Base-by-base conservation (phyloP, 2,797 vertebrate genomes). In the Nyctalus aviator region DNA sequence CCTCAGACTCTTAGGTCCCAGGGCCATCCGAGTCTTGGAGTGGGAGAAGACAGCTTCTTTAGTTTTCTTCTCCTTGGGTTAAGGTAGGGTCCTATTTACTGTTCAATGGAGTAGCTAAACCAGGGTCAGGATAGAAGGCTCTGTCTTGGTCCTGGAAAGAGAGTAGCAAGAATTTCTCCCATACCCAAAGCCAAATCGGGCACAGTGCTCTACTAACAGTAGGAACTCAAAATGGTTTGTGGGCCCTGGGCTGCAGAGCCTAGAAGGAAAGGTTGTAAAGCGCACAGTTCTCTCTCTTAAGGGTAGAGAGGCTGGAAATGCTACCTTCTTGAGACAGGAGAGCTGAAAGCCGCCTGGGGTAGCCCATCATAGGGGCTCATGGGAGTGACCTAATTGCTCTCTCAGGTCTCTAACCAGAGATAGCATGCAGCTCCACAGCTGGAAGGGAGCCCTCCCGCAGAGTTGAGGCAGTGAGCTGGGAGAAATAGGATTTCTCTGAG, bases 371-470 rank as follows among this genome's bases (percentile, higher is more conserved):
- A 89, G 72, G 94, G 95, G 78, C 95, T 96, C 94, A 94, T 95
- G 94, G 96, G 96, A 97, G 84, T 97, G 95, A 97, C 97, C 96
- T 95, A 97, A 97, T 97, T 96, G 95, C 92, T 97, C 95, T 96
- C 93, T 91, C 41, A 0, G 83, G 97, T 96, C 91, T 95, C 95
- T 89, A 94, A 96, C 75, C 76, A 92, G 88, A 92, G 93, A 94
- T 95, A 91, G 75, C 75, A 3, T 4, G 76, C 73, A 84, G 86
- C 68, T 95, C 76, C 90, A 69, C 90, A 96, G 96, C 97, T 97
- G 96, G 96, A 96, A 96, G 85, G 76, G 90, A 94, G 93, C 88
- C 88, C 72, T 94, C 92, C 94, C 94, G 92, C 88, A 91, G 95
- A 96, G 95, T 93, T 46, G 78, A 32, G 4, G 88, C 21, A 18